Conservation (phyloP, 2,797 vertebrate genomes). For the Gobio occitaniae region DNA sequence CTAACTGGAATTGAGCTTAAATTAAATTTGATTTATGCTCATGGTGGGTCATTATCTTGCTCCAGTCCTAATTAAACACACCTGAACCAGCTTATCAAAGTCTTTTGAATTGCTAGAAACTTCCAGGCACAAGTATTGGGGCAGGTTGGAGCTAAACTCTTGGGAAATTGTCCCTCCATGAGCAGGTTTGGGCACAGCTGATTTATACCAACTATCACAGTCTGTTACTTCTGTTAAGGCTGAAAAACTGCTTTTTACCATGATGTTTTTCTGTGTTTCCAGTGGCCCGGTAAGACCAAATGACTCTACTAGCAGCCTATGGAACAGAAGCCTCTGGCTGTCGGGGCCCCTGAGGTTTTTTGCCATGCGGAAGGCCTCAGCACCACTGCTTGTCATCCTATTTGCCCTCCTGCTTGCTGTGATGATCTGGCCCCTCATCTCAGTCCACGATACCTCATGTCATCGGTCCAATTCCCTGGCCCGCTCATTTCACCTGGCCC, state of each 20-base stretch:
- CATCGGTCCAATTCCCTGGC: conserved; percentile 65
- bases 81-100: background rate
- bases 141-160: background rate
- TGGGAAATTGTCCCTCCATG: background rate
- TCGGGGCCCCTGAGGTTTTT: conserved; percentile 30
- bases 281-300: conserved; percentile 24
- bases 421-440: conserved; percentile 60
- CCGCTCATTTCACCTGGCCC: conserved; percentile 73
- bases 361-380: conserved; percentile 38
- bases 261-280: conserved; percentile 14
- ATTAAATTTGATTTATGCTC: background rate
- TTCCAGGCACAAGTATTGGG: background rate
- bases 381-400: conserved; percentile 61
- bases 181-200: background rate
- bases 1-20: background rate
- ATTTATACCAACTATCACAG: background rate
- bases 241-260: background rate
- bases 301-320: background rate
- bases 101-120: conserved; percentile 3
- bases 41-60: background rate
- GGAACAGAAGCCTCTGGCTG: conserved; percentile 15
- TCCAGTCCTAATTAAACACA: conserved; percentile 6
- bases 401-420: conserved; percentile 69
- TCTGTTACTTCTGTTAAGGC: background rate
- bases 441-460: conserved; percentile 62